Percentiles rank a stretch among this genome's conserved stretches.
These are phyloP conservation scores for Cantharis lateralis DNA, from an alignment of 2,888 invertebrate species.

Conservation along the genomic window DNA sequence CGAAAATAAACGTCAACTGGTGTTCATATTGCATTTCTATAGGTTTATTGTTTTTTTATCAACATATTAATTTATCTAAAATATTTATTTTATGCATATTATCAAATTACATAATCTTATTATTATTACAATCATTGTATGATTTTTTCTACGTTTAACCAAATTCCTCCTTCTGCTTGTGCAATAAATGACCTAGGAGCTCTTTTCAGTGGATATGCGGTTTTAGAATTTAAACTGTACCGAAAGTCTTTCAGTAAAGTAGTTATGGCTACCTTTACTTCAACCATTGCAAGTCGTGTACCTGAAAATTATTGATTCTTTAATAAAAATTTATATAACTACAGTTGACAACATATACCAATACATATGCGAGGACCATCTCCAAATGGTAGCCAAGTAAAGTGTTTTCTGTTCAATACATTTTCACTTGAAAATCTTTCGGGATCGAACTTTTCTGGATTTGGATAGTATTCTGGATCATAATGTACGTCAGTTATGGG, in stretches of 20 bases:
- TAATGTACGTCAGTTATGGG: not conserved
- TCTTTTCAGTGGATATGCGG: not conserved
- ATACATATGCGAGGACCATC: not conserved
- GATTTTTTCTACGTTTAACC: not conserved
- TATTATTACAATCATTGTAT: not conserved
- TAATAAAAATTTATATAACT: not conserved
- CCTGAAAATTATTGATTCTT: not conserved
- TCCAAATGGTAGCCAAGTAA: not conserved
- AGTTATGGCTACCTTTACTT: not conserved
- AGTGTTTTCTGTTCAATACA: not conserved
- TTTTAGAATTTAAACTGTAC: not conserved
- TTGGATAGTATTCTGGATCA: not conserved
- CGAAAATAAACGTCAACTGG: too few relatives aligned
- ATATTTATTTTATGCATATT: too few relatives aligned
- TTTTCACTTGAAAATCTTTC: not conserved
- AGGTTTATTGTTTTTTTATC: too few relatives aligned
- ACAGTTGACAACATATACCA: not conserved
- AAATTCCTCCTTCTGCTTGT: not conserved
- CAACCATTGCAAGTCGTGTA: not conserved
- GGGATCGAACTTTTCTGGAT: not conserved
- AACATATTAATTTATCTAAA: too few relatives aligned
- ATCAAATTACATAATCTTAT: not conserved
- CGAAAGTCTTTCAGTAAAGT: not conserved
- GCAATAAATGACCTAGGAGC: not conserved
- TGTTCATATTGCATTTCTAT: too few relatives aligned